Base-by-base conservation (phyloP, 2,888 invertebrate genomes). In the Apantesis nais region DNA sequence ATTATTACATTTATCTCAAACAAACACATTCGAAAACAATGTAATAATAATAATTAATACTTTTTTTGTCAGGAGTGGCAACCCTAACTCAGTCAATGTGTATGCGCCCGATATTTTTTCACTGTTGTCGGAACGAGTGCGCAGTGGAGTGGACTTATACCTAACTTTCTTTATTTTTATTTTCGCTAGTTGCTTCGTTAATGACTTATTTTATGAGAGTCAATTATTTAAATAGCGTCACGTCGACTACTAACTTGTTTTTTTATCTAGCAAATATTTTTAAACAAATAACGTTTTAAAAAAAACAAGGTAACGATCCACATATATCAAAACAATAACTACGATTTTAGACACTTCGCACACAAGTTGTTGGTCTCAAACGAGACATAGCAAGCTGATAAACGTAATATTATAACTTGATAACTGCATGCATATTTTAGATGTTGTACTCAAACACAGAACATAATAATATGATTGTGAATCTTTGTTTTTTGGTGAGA, bases 31-130 rank as follows among this genome's bases (percentile, higher is more conserved):
- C 55, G 25, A 66, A 37, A 67, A 64, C 64, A 70, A 68, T 72
- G 60, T 34, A 71, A 71, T 79, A 80, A 72, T 86, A 89, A 86
- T 89, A 91, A 91, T 89, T 91, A 91, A 19, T 48, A 7, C 8
- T 7, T 8, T 85, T 89, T 89, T 90, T 89, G 84, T 81, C 77
- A 77, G 1, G 22, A 25, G 80, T 9, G 92, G 31, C 92, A 94
- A n/a, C 94, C 94, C 93, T 93, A 82, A 65, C 65, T 82, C 78
- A 79, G 74, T 72, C 85, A 80, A 84, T 89, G 88, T 93, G 93
- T 93, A 93, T 93, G 93, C 92, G 92, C 92, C 92, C 93, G 93
- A 94, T 94, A 94, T 93, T 94, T 94, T 93, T 94, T 94, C 93
- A 92, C 90, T 81, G 86, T 75, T 84, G 87, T 75, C 83, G 87